Conservation (phyloP, 2,888 invertebrate genomes). For the Tanypteryx hageni region DNA sequence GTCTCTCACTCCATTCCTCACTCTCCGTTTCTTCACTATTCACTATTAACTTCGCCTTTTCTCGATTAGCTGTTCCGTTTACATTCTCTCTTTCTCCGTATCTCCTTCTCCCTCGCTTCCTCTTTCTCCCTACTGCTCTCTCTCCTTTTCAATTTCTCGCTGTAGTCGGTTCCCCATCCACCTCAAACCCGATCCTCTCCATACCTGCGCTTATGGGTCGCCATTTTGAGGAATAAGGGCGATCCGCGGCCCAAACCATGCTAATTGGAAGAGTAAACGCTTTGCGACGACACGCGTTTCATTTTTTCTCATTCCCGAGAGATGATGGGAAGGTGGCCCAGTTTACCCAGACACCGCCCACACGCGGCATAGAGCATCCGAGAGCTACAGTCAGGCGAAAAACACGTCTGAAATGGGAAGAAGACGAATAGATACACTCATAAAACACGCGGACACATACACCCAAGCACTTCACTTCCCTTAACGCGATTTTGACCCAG, state of each 20-base stretch:
- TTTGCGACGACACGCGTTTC: background rate
- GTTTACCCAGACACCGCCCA: constrained; percentile 24
- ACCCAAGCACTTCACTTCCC: no score
- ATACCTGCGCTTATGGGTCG: background rate
- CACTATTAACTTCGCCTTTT: no score
- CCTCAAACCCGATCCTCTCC: background rate
- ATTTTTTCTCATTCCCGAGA: background rate
- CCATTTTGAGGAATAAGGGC: constrained; percentile 54
- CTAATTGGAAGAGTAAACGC: constrained; percentile 36
- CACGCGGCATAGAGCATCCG: background rate
- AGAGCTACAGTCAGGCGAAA: no score
- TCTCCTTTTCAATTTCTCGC: background rate
- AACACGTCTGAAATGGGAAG: no score
- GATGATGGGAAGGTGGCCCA: background rate
- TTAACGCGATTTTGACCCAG: no score
- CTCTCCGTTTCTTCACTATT: no score
- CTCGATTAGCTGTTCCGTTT: background rate
- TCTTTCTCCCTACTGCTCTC: background rate
- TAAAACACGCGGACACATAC: no score
- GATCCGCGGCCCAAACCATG: constrained; percentile 21
- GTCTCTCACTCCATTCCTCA: no score
- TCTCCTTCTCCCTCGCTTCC: background rate
- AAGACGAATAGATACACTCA: no score
- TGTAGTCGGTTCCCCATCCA: background rate
- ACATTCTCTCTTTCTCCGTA: background rate